Evolutionary conservation across 2,888 invertebrate species (phyloP).

Genomic region (Clitarchus hookeri): DNA sequence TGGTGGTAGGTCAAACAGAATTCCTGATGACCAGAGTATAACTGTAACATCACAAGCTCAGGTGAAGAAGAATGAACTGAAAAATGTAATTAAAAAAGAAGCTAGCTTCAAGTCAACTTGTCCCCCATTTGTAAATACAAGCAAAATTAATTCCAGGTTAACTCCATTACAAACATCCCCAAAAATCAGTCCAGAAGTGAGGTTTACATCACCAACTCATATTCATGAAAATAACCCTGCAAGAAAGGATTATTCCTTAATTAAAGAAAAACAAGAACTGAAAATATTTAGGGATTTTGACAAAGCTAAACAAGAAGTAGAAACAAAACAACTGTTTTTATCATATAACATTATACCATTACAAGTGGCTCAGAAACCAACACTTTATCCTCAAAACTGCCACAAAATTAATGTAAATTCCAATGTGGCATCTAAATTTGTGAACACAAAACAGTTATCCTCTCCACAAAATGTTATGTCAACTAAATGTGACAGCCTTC

Average conservation of each 20-base stretch:
- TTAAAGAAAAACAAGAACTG: background rate
- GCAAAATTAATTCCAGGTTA: background rate
- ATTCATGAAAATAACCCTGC: background rate
- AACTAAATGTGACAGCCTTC: background rate
- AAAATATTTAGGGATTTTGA: background rate
- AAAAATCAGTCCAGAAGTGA: background rate
- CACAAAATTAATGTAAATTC: background rate
- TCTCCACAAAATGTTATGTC: background rate
- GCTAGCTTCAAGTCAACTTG: background rate
- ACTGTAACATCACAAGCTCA: too few relatives aligned
- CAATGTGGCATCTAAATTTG: background rate
- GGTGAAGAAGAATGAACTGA: background rate
- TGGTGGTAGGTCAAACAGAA: too few relatives aligned
- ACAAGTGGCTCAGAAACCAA: background rate
- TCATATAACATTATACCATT: background rate
- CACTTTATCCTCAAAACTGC: background rate
- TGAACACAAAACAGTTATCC: background rate
- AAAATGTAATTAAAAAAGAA: background rate
- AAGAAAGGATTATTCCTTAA: background rate
- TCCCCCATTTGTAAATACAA: background rate
- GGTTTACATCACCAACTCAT: background rate
- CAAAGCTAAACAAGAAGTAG: background rate
- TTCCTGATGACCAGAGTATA: too few relatives aligned
- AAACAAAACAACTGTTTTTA: background rate
- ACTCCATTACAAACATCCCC: background rate